phyloP scores from a whole-genome alignment of 2,888 invertebrate species.

The Cenopis cana region DNA sequence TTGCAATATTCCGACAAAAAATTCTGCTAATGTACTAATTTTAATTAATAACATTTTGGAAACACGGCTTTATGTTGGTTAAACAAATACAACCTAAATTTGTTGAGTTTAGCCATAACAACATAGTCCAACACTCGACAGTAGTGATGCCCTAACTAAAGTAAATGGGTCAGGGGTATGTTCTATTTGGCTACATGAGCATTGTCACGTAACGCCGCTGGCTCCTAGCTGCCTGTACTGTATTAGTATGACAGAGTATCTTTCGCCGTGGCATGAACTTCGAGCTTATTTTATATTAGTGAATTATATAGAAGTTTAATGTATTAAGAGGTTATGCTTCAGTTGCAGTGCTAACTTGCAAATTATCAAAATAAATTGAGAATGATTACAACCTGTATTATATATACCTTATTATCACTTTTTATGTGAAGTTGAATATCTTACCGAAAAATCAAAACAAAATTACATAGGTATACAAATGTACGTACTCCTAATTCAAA shows the following conservation, averaged over 20 bases:
- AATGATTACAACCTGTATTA: too few relatives aligned
- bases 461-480: too few relatives aligned
- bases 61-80: too few relatives aligned
- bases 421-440: too few relatives aligned
- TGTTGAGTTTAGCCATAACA: neutral
- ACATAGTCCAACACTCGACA: neutral
- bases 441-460: too few relatives aligned
- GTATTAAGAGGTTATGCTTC: neutral
- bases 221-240: neutral
- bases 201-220: slow-evolving; percentile 23
- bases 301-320: slow-evolving; percentile 15
- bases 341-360: neutral
- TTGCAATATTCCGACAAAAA: too few relatives aligned
- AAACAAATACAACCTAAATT: too few relatives aligned
- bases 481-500: neutral
- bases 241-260: neutral
- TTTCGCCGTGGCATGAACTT: neutral
- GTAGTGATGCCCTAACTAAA: neutral
- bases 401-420: too few relatives aligned
- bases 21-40: too few relatives aligned
- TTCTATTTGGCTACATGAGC: slow-evolving; percentile 43
- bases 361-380: neutral
- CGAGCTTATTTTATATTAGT: neutral
- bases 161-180: slow-evolving; percentile 41
- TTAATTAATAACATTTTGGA: too few relatives aligned